Evolutionary conservation across 1,140 invertebrate genomes (phyloP).

Genomic region (Wiebesia pumilae): DNA sequence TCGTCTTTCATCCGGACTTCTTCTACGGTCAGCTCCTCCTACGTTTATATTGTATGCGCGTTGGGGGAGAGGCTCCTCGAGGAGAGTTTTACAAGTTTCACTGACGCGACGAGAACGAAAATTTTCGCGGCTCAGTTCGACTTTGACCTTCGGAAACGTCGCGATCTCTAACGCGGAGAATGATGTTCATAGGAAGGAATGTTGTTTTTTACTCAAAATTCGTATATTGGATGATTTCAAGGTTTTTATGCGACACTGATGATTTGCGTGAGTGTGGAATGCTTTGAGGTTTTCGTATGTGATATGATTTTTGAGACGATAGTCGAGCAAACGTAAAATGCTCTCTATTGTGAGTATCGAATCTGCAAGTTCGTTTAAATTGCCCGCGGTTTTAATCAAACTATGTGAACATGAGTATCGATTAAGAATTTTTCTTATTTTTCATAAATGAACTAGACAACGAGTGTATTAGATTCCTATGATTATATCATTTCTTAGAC

Average conservation of each 20-base stretch:
- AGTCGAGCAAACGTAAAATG: neutral
- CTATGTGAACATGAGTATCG: no score
- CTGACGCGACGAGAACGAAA: constrained; percentile 7
- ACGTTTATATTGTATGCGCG: constrained; percentile 12
- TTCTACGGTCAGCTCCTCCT: constrained; percentile 1
- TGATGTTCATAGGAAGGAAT: constrained; percentile 16
- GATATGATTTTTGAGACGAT: neutral
- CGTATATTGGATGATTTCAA: constrained; percentile 18
- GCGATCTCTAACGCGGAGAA: constrained; percentile 1
- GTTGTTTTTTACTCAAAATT: constrained; percentile 8
- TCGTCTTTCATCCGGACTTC: neutral
- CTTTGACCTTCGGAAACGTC: constrained; percentile 48
- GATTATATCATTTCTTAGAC: no score
- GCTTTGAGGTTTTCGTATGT: neutral
- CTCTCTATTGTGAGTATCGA: neutral
- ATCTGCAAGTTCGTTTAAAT: neutral
- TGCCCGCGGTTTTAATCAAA: neutral
- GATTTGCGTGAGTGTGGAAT: constrained; percentile 25
- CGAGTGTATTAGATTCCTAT: neutral
- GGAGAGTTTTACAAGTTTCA: constrained; percentile 34
- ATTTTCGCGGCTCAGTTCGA: constrained; percentile 44
- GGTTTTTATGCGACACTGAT: neutral
- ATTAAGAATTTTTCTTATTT: neutral
- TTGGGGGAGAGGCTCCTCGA: neutral
- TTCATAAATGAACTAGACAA: neutral